phyloP scores from a whole-genome alignment of 2,113 vertebrate genomes.

The Hydrochoerus hydrochaeris region DNA sequence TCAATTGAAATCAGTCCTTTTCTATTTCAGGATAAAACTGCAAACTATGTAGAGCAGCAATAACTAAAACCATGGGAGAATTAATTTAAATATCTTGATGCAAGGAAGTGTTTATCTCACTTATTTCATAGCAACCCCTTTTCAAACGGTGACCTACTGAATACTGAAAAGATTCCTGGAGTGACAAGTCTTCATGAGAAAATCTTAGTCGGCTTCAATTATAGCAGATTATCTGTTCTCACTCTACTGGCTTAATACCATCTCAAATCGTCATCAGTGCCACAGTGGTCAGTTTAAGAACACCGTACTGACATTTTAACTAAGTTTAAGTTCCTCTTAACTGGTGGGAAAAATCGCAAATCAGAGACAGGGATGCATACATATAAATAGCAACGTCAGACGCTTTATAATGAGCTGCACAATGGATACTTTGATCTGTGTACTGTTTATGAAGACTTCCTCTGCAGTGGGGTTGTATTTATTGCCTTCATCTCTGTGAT shows the following conservation, averaged over 20 bases:
- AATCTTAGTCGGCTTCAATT: background rate
- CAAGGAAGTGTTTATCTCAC: background rate
- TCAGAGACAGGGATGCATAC: background rate
- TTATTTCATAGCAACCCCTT: background rate
- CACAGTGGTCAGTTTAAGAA: background rate
- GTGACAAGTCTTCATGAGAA: background rate
- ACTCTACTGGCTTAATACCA: accelerated
- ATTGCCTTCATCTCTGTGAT: background rate
- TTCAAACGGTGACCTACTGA: background rate
- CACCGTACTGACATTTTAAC: background rate
- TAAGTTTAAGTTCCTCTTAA: background rate
- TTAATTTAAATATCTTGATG: slow-evolving; percentile 18
- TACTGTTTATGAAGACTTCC: no score
- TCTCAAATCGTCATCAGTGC: background rate
- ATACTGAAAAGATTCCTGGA: background rate
- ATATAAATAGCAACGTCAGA: background rate
- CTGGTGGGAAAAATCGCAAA: background rate
- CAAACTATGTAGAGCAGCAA: background rate
- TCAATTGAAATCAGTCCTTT: background rate
- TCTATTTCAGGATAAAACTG: background rate
- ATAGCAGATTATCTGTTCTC: background rate
- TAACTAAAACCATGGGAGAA: background rate
- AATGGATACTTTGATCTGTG: background rate
- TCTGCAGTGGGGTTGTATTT: background rate
- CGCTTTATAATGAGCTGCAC: background rate